Percentiles rank a stretch among this genome's conserved stretches.
These are phyloP conservation scores for Acronicta alni DNA, from an alignment of 2,888 invertebrate genomes.

Conservation along the genomic window DNA sequence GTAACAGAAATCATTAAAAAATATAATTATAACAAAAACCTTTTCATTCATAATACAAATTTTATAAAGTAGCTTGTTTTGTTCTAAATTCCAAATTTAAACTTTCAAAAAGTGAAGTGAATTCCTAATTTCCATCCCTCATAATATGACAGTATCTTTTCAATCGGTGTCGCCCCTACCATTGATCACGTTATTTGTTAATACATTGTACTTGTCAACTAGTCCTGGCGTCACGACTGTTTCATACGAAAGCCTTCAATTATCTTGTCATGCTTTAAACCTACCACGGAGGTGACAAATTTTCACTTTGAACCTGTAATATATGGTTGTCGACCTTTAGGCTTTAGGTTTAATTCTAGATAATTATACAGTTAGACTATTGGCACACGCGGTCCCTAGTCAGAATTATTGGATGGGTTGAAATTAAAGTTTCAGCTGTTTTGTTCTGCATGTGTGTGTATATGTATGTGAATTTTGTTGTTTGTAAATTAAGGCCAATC, in stretches of 20 bases:
- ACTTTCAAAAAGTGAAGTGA: too few relatives aligned
- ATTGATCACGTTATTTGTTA: conserved; percentile 29
- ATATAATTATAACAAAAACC: too few relatives aligned
- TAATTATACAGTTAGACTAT: conserved; percentile 5
- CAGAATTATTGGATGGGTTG: neutral
- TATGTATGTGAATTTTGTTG: too few relatives aligned
- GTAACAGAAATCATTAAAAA: neutral
- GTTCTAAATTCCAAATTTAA: too few relatives aligned
- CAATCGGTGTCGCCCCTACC: conserved; percentile 9
- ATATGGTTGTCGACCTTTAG: conserved; percentile 22
- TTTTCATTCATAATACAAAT: too few relatives aligned
- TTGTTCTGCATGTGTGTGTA: neutral
- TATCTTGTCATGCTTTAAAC: conserved; percentile 48
- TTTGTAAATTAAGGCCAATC: too few relatives aligned
- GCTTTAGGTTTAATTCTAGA: conserved; percentile 13
- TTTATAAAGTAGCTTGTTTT: too few relatives aligned
- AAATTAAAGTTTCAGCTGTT: neutral
- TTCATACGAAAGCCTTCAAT: conserved; percentile 37
- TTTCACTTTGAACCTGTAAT: conserved; percentile 28
- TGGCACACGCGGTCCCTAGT: neutral
- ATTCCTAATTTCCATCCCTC: neutral
- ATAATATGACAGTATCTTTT: neutral
- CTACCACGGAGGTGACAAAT: conserved; percentile 48
- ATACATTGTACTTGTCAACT: conserved; percentile 40
- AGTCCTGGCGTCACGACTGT: conserved; percentile 18